A percentile compares a stretch with the other conserved stretches of the same genome.
phyloP scores from a whole-genome alignment of 2,888 invertebrate genomes.

The Acanthoscelides obtectus region DNA sequence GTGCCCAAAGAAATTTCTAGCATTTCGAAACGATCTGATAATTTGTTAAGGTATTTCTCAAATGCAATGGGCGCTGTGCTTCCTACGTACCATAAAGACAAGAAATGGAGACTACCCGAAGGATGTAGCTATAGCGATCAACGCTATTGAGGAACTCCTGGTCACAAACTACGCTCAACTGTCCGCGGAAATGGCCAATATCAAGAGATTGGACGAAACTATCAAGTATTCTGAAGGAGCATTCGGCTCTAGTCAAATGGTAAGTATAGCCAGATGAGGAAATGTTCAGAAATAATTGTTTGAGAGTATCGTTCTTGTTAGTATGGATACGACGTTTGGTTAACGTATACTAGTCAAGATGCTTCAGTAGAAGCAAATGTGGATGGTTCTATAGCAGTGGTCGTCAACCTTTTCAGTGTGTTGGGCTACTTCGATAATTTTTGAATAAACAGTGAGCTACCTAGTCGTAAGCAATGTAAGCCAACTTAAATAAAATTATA shows the following conservation, averaged over 20 bases:
- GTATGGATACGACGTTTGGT: no score
- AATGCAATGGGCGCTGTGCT: conserved; percentile 46
- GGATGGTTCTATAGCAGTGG: no score
- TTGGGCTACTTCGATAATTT: no score
- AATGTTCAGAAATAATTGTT: background rate
- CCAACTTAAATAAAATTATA: no score
- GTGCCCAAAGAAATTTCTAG: no score
- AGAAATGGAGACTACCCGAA: conserved; percentile 38
- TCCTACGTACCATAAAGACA: conserved; percentile 41
- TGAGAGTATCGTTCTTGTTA: background rate
- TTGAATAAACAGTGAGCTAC: no score
- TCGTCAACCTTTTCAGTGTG: no score
- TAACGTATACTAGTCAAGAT: no score
- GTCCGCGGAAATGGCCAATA: conserved; percentile 16
- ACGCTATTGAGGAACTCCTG: conserved; percentile 41
- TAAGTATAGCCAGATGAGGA: background rate
- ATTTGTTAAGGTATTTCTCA: conserved; percentile 41
- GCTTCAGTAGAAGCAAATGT: no score
- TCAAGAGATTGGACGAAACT: conserved; percentile 22
- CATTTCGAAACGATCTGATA: no score
- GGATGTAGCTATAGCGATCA: conserved; percentile 43
- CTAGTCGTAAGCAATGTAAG: no score
- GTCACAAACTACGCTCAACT: conserved; percentile 43
- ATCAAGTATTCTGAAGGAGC: conserved; percentile 25
- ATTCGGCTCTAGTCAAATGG: conserved; percentile 12